Conservation (phyloP, 2,888 invertebrate genomes). For the Cheilosia soror region DNA sequence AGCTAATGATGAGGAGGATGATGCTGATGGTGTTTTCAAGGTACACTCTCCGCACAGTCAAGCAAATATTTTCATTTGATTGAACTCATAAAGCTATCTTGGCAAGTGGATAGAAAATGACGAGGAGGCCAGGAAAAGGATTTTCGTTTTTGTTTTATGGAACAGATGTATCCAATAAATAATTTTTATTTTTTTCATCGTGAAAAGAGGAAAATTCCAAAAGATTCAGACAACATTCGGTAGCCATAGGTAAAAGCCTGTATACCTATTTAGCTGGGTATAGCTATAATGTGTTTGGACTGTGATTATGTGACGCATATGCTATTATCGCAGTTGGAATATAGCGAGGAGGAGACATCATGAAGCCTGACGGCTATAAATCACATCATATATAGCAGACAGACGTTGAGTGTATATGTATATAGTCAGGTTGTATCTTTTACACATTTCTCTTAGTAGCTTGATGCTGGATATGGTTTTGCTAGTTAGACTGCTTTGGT, state of each 20-base stretch:
- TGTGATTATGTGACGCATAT: conserved; percentile 26
- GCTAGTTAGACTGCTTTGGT: background rate
- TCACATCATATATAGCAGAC: conserved; percentile 17
- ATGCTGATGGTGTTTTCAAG: conserved; percentile 45
- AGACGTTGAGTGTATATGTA: conserved; percentile 15
- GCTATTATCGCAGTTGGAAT: conserved; percentile 14
- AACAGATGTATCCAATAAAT: conserved; percentile 77
- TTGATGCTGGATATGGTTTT: background rate
- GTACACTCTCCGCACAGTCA: conserved; percentile 10
- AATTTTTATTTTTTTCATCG: conserved; percentile 60
- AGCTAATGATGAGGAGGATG: conserved; percentile 19
- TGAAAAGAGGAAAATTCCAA: conserved; percentile 86
- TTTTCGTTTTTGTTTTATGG: conserved; percentile 40
- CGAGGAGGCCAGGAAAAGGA: conserved; percentile 23
- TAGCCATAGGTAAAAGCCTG: background rate
- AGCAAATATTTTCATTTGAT: conserved; percentile 53
- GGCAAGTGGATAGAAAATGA: conserved; percentile 6
- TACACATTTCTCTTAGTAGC: background rate
- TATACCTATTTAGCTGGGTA: background rate
- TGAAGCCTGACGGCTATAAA: conserved; percentile 26
- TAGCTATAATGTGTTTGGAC: background rate
- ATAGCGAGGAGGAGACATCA: background rate
- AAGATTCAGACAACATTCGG: conserved; percentile 83
- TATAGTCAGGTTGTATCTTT: conserved; percentile 28
- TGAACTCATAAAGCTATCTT: conserved; percentile 42